Percentiles rank a stretch among this genome's conserved stretches.
These are phyloP conservation scores for Salticus scenicus DNA, from an alignment of 2,888 invertebrate species.

Conservation along the genomic window DNA sequence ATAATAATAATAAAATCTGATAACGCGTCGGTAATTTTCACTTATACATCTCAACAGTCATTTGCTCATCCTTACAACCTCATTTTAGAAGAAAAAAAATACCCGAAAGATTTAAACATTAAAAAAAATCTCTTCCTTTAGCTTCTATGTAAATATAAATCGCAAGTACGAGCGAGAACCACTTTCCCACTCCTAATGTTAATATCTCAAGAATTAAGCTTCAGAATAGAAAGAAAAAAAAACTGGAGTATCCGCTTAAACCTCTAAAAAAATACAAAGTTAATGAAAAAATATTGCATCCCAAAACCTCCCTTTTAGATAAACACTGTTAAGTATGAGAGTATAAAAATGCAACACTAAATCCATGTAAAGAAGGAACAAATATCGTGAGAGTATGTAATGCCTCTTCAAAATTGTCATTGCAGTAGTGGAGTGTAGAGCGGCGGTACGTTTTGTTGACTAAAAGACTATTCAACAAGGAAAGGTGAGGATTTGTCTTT, in stretches of 20 bases:
- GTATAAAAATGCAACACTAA: constrained; percentile 52
- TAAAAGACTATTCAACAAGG: constrained; percentile 44
- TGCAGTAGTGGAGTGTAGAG: constrained; percentile 39
- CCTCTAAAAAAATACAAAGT: background rate
- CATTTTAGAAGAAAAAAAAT: background rate
- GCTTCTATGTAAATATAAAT: background rate
- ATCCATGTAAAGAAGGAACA: constrained; percentile 47
- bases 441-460: constrained; percentile 31
- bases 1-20: no score
- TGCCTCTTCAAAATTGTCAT: constrained; percentile 67
- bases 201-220: constrained; percentile 24
- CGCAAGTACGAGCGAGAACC: background rate
- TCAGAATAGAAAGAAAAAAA: background rate
- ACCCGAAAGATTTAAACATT: background rate
- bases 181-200: background rate
- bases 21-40: no score
- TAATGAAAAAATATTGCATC: constrained; percentile 34
- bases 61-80: no score
- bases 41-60: no score
- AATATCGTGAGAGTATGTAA: constrained; percentile 45
- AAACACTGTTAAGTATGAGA: constrained; percentile 27
- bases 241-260: constrained; percentile 9
- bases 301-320: constrained; percentile 28
- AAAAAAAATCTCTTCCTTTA: background rate
- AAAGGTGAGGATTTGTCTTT: background rate